Percentiles rank a stretch among this genome's conserved stretches.
Evolutionary conservation across 2,113 vertebrate species (phyloP).

Genomic region (Nestor notabilis): DNA sequence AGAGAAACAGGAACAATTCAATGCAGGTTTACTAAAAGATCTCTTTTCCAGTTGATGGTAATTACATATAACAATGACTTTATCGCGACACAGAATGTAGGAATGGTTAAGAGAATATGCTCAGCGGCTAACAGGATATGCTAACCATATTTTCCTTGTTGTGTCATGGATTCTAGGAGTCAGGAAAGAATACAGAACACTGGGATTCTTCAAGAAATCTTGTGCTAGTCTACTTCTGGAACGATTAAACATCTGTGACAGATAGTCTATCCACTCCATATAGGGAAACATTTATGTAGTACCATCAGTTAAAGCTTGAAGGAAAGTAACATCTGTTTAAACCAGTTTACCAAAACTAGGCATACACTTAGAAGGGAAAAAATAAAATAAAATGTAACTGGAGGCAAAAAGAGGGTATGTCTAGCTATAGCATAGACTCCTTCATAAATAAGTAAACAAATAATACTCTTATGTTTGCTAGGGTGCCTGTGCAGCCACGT

Average conservation of each 20-base stretch:
- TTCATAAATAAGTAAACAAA: constrained; percentile 66
- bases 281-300: constrained; percentile 49
- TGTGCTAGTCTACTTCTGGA: constrained; percentile 56
- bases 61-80: background rate
- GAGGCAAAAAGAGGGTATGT: constrained; percentile 19
- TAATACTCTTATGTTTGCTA: constrained; percentile 47
- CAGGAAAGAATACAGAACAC: constrained; percentile 53
- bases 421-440: constrained; percentile 52
- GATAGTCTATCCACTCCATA: constrained; percentile 33
- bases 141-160: background rate
- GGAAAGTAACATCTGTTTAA: constrained; percentile 36
- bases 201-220: constrained; percentile 59
- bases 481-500: background rate
- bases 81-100: background rate
- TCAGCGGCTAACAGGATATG: background rate
- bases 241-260: constrained; percentile 50
- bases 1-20: constrained; percentile 22
- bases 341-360: constrained; percentile 51
- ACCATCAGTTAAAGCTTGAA: constrained; percentile 48
- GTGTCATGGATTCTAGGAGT: constrained; percentile 51
- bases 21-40: background rate
- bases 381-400: background rate
- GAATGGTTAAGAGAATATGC: background rate
- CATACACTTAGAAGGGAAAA: background rate
- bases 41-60: constrained; percentile 39